These are phyloP conservation scores for Prietella phreatophila DNA, from an alignment of 2,113 vertebrate genomes.

Conservation along the genomic window DNA sequence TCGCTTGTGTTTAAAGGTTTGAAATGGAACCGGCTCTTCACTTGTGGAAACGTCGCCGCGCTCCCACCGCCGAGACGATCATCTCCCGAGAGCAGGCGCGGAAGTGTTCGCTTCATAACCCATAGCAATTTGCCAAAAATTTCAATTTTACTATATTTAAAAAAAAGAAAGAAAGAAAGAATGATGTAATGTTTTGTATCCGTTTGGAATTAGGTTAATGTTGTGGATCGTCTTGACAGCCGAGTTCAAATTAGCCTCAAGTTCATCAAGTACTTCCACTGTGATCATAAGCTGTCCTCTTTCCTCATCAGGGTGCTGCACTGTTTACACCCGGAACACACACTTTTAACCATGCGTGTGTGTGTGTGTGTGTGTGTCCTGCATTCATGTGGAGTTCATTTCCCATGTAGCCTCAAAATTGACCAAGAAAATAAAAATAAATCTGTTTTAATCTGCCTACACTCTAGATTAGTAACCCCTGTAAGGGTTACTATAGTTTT, in stretches of 20 bases:
- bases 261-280: too few relatives aligned
- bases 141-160: neutral
- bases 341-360: neutral
- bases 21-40: neutral
- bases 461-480: neutral
- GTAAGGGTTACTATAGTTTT: neutral
- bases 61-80: neutral
- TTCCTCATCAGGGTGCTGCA: neutral
- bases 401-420: neutral
- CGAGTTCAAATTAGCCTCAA: too few relatives aligned
- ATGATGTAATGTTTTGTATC: neutral
- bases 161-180: neutral
- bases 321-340: neutral
- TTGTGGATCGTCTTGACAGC: too few relatives aligned
- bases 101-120: neutral
- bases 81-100: neutral
- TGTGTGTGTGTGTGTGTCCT: neutral
- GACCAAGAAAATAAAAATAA: too few relatives aligned
- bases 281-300: neutral
- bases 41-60: neutral
- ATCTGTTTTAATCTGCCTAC: neutral
- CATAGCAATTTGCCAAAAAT: neutral
- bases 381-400: neutral
- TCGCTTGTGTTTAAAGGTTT: neutral
- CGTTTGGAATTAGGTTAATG: neutral